Conservation (phyloP, 2,113 vertebrate genomes). For the Hyaena hyaena region DNA sequence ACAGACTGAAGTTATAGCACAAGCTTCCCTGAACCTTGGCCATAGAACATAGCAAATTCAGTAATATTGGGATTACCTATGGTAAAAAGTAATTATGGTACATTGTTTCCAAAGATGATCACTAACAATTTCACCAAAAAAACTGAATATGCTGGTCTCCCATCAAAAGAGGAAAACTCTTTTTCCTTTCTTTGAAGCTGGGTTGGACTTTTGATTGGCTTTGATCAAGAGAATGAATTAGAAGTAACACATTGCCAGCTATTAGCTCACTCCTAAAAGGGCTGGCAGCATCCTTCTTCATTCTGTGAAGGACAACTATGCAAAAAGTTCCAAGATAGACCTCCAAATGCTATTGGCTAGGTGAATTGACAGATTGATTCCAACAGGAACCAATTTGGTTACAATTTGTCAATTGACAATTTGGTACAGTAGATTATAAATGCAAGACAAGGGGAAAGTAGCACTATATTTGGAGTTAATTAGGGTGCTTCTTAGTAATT, state of each 20-base stretch:
- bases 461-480: not conserved
- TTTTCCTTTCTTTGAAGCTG: not conserved
- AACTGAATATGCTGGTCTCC: not conserved
- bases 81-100: not conserved
- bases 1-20: not conserved
- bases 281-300: not conserved
- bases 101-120: not conserved
- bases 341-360: not conserved
- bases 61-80: not conserved
- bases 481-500: not conserved
- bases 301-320: not conserved
- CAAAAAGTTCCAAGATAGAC: not conserved
- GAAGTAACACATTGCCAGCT: not conserved
- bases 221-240: not conserved
- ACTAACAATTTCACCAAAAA: not conserved
- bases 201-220: not conserved
- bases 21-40: not conserved
- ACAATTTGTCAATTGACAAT: not conserved
- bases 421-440: not conserved
- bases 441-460: not conserved
- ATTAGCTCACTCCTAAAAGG: not conserved
- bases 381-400: not conserved
- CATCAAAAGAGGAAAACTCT: not conserved
- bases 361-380: not conserved
- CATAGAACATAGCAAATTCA: not conserved